Base-by-base conservation (phyloP, 2,888 invertebrate genomes). In the Orchestes rusci region DNA sequence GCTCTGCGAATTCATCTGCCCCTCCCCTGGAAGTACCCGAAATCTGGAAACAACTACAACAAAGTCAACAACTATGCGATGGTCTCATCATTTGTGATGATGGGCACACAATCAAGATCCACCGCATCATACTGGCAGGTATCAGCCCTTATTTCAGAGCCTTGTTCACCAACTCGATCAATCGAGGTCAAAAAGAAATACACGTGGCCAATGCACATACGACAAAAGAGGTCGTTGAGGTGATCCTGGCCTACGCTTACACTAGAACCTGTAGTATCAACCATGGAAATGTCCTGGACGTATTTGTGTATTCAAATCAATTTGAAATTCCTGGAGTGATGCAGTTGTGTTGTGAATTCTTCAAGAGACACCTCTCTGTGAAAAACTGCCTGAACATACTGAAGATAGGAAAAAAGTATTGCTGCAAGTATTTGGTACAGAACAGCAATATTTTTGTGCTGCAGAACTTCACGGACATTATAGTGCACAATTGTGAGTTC, bases 241-340 rank as follows among this genome's bases (percentile, higher is more conserved):
- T 76, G 29, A 76, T 88, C 46, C 73, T 89, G 41, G 83, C 85
- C 59, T 87, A 79, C 61, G 82, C 82, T 0, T 87, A 88, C 60
- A 82, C 83, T 3, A 82, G 83, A 29, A 68, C 71, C 13, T 84
- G 83, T 59, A 63, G 65, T 41, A 75, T 87, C 28, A 77, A 73
- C 3, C 70, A 73, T 28, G 74, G 76, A 19, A 86, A 82, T 61
- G 83, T 86, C 3, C 80, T 84, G 63, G 71, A 74, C 51, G 70
- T 87, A 28, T 65, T 86, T 36, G 77, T 79, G 1, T 76, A 76
- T 48, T 83, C 85, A 2, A 84, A 87, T 62, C 77, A 80, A 55
- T 81, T 84, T 58, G 81, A 82, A 59, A 77, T 87, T 4, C 71
- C 81, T 10, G 82, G 80, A n/a, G 74, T 84, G 15, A 76, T 84